Evolutionary conservation across 2,797 vertebrate genomes (phyloP).

Genomic region (Pogonophryne albipinna): DNA sequence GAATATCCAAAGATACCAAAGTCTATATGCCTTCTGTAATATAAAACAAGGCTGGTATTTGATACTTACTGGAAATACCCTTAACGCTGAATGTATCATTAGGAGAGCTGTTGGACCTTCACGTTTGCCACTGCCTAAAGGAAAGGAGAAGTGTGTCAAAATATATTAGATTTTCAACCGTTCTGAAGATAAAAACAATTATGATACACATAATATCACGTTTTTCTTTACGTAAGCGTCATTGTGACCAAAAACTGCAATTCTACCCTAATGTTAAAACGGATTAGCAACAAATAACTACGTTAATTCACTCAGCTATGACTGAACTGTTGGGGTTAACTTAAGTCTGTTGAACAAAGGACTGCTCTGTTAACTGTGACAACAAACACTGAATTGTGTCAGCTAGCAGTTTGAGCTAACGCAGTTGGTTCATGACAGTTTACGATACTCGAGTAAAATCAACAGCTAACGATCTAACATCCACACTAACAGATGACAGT

Average conservation of each 20-base stretch:
- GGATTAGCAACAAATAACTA: slow-evolving; percentile 13
- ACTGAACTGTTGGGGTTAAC: slow-evolving; percentile 18
- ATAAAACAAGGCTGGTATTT: not conserved
- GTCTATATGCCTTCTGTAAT: not conserved
- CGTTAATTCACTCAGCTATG: slow-evolving; percentile 30
- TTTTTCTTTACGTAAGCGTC: not conserved
- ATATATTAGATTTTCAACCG: not conserved
- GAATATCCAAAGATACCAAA: not conserved
- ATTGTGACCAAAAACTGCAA: slow-evolving; percentile 1
- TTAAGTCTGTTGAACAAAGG: slow-evolving; percentile 54
- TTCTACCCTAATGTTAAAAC: not conserved
- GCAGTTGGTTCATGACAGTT: slow-evolving; percentile 19
- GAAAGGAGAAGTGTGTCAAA: slow-evolving; percentile 19
- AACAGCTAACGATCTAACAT: slow-evolving; percentile 2
- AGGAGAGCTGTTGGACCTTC: slow-evolving; percentile 66
- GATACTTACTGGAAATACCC: slow-evolving; percentile 73
- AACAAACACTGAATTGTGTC: slow-evolving; percentile 26
- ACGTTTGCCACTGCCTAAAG: slow-evolving; percentile 61
- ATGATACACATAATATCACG: not conserved
- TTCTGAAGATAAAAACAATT: not conserved
- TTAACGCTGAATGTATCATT: slow-evolving; percentile 78
- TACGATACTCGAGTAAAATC: not conserved
- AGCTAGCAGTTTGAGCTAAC: slow-evolving; percentile 2
- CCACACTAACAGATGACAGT: slow-evolving; percentile 6
- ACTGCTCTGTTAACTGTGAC: slow-evolving; percentile 43